These are phyloP conservation scores for Hemitrygon akajei DNA, from an alignment of 2,797 vertebrate genomes.

Conservation along the genomic window DNA sequence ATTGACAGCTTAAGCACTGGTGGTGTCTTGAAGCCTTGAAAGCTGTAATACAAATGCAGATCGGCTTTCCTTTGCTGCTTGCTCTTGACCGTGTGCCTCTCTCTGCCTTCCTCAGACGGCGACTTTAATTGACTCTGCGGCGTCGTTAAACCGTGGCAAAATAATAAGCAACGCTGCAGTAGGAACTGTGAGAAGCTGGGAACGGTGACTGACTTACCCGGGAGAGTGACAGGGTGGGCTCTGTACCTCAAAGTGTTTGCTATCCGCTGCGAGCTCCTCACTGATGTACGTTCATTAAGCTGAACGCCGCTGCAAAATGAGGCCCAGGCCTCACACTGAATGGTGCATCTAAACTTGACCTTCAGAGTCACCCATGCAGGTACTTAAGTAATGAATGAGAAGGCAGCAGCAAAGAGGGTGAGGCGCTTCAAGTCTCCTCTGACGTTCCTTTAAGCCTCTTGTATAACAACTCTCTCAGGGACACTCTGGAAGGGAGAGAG, in stretches of 20 bases:
- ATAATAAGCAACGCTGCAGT: neutral
- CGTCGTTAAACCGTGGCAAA: neutral
- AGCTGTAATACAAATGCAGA: neutral
- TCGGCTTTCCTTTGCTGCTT: neutral
- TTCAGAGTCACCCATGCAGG: neutral
- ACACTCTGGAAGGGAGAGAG: neutral
- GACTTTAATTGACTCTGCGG: neutral
- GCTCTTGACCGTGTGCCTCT: neutral
- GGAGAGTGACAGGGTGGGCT: neutral
- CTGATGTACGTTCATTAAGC: neutral
- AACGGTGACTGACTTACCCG: neutral
- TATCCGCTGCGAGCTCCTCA: neutral
- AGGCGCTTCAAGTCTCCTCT: neutral
- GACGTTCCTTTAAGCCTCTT: neutral
- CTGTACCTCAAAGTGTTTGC: neutral
- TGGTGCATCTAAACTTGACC: constrained; percentile 1
- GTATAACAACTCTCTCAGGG: neutral
- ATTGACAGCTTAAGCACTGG: too few relatives aligned
- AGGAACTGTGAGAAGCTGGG: neutral
- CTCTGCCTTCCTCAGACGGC: neutral
- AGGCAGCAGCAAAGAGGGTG: neutral
- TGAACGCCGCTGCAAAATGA: neutral
- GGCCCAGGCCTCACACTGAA: neutral
- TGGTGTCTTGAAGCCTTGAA: neutral
- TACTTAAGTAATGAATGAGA: neutral